These are phyloP conservation scores for Nothoprocta pentlandii DNA, from an alignment of 2,113 vertebrate species.

Conservation along the genomic window DNA sequence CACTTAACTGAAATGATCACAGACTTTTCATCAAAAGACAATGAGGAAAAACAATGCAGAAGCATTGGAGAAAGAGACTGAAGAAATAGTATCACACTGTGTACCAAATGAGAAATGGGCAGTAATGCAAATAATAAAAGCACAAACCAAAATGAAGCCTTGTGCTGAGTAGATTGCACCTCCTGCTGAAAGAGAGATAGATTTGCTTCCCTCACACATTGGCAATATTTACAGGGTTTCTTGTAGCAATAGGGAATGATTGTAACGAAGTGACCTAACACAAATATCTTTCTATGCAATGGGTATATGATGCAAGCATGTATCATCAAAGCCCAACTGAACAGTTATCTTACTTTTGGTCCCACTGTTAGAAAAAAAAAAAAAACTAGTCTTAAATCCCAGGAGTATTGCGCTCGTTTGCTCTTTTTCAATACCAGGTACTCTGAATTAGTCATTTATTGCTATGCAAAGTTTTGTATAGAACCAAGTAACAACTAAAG, in stretches of 20 bases:
- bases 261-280: background rate
- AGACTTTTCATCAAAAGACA: background rate
- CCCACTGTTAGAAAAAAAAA: background rate
- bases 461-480: background rate
- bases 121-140: background rate
- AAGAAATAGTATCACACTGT: background rate
- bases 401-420: background rate
- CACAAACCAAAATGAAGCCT: background rate
- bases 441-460: background rate
- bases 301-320: background rate
- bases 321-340: background rate
- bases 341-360: background rate
- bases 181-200: conserved; percentile 4
- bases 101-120: background rate
- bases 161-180: background rate
- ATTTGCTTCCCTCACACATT: background rate
- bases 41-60: background rate
- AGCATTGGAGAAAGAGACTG: background rate
- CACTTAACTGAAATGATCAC: background rate
- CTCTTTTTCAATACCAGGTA: background rate
- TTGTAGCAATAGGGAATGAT: background rate
- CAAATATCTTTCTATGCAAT: background rate
- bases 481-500: background rate
- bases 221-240: background rate
- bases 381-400: background rate